Evolutionary conservation across 2,113 vertebrate genomes (phyloP).

Genomic region (Anoplopoma fimbria): DNA sequence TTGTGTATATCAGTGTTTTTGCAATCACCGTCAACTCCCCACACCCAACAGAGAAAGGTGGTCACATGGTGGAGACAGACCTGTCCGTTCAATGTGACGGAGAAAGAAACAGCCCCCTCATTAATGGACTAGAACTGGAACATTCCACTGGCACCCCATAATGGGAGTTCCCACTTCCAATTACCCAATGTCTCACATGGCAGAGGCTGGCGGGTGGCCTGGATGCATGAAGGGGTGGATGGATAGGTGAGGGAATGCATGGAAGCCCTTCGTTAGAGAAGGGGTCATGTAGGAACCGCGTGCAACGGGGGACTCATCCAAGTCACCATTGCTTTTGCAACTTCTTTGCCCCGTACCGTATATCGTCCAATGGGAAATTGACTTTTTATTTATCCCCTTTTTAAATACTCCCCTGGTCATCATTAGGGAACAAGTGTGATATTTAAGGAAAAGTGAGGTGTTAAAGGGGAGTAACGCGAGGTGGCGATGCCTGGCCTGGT

Average conservation of each 20-base stretch:
- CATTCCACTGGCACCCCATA: conserved; percentile 73
- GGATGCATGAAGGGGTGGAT: conserved; percentile 56
- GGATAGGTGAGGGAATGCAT: conserved; percentile 57
- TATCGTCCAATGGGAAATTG: conserved; percentile 49
- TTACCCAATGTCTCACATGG: conserved; percentile 61
- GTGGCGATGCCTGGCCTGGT: conserved; percentile 64
- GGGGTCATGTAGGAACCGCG: conserved; percentile 27
- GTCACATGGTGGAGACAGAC: conserved; percentile 18
- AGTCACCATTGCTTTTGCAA: conserved; percentile 15
- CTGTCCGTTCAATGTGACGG: conserved; percentile 48
- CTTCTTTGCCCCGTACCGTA: conserved; percentile 13
- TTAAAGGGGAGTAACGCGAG: conserved; percentile 53
- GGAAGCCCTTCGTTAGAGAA: conserved; percentile 58
- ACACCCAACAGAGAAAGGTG: conserved; percentile 30
- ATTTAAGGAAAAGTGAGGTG: conserved; percentile 69
- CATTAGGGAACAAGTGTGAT: conserved; percentile 73
- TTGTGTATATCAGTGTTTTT: conserved; percentile 56
- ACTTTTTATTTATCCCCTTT: conserved; percentile 47
- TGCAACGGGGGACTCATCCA: conserved; percentile 39
- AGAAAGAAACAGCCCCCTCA: conserved; percentile 62
- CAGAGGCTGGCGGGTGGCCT: conserved; percentile 60
- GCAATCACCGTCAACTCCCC: conserved; percentile 32
- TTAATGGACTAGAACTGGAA: conserved; percentile 69
- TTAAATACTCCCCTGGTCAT: conserved; percentile 64
- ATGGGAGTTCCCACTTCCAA: conserved; percentile 75